These are phyloP conservation scores for Amblyjoppa fuscipennis DNA, from an alignment of 2,888 invertebrate species.

Conservation along the genomic window DNA sequence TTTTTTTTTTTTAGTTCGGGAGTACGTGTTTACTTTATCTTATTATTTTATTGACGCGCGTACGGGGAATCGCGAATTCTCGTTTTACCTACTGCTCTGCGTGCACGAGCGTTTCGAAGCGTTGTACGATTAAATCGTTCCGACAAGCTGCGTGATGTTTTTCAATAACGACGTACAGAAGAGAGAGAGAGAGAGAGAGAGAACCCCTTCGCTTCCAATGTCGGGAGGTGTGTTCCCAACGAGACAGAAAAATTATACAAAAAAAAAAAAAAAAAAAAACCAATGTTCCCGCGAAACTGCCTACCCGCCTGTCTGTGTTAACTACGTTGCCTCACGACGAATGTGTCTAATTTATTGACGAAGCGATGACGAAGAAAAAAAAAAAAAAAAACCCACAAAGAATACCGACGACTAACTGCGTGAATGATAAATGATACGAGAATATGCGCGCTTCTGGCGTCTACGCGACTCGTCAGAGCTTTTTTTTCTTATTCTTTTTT, in stretches of 20 bases:
- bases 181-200: constrained; percentile 3
- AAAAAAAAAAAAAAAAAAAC: constrained; percentile 45
- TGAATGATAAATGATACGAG: constrained; percentile 56
- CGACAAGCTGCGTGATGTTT: constrained; percentile 31
- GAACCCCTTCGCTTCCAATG: constrained; percentile 39
- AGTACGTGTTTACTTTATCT: neutral
- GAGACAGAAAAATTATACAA: constrained; percentile 37
- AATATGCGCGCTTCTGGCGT: constrained; percentile 51
- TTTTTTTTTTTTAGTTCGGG: constrained; percentile 30
- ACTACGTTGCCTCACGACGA: constrained; percentile 76
- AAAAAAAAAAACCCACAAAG: neutral
- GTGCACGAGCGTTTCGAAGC: constrained; percentile 8
- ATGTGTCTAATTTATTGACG: constrained; percentile 77
- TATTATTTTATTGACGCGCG: constrained; percentile 1
- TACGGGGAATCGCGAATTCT: constrained; percentile 2
- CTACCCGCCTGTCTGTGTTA: constrained; percentile 75
- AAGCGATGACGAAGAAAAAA: constrained; percentile 38
- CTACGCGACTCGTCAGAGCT: constrained; percentile 15
- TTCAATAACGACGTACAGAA: constrained; percentile 31
- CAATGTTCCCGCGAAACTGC: constrained; percentile 70
- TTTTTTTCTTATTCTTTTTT: constrained; percentile 1
- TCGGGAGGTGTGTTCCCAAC: constrained; percentile 34
- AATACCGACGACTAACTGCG: constrained; percentile 47
- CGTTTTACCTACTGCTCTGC: neutral
- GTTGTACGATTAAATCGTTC: constrained; percentile 21